Conservation (phyloP, 2,113 vertebrate genomes). For the Onychorhynchus coronatus region DNA sequence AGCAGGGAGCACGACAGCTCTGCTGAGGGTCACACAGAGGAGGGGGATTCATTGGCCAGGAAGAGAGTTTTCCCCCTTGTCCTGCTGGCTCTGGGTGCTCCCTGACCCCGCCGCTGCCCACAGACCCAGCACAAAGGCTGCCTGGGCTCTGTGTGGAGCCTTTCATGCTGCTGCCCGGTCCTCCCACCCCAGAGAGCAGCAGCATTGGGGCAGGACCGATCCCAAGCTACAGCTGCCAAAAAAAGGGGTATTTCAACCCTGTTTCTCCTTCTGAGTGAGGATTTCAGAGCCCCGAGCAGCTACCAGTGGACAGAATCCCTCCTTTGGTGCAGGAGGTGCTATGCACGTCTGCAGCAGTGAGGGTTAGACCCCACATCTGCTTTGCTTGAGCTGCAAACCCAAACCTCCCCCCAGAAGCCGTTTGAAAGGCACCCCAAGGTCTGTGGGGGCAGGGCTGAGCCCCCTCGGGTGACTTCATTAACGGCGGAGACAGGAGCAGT, state of each 20-base stretch:
- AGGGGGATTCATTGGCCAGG: not conserved
- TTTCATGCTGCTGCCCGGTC: not conserved
- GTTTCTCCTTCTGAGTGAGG: not conserved
- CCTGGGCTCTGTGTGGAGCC: not conserved
- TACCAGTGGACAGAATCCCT: rapidly evolving
- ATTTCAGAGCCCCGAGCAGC: not conserved
- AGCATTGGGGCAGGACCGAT: not conserved
- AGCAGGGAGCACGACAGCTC: not conserved
- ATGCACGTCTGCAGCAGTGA: rapidly evolving
- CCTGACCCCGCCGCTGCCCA: not conserved
- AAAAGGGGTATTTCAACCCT: not conserved
- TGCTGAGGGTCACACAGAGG: not conserved
- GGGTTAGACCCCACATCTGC: not conserved
- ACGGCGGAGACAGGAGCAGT: not conserved
- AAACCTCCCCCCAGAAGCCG: not conserved
- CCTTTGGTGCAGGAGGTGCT: not conserved
- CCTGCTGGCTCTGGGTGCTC: not conserved
- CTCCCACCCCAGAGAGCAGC: not conserved
- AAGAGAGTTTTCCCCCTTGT: not conserved
- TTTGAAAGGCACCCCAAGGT: not conserved
- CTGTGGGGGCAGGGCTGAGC: not conserved
- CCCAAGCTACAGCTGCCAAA: not conserved
- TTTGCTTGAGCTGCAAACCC: not conserved
- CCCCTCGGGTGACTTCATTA: not conserved
- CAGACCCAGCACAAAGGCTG: not conserved